Percentiles rank a stretch among this genome's conserved stretches.
These are phyloP conservation scores for Drosophila busckii DNA, from an alignment of 1,140 invertebrate species.

Conservation along the genomic window DNA sequence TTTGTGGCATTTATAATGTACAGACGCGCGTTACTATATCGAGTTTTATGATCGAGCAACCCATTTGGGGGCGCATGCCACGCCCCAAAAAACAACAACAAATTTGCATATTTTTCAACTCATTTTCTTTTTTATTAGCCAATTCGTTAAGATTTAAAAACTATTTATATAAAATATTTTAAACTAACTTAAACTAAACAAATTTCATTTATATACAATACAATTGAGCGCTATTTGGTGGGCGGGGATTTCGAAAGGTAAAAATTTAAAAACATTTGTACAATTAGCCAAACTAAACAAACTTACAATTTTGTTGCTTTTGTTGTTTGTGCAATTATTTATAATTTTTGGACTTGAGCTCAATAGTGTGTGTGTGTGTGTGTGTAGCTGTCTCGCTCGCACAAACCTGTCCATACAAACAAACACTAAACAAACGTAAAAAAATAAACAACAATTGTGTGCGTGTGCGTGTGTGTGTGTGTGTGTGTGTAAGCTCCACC, in stretches of 20 bases:
- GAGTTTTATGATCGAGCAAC: slow-evolving; percentile 64
- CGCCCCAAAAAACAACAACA: too few relatives aligned
- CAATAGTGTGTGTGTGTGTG: slow-evolving; percentile 28
- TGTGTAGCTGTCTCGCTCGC: slow-evolving; percentile 46
- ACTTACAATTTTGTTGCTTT: slow-evolving; percentile 29
- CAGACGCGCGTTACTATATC: slow-evolving; percentile 66
- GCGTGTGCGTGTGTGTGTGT: slow-evolving; percentile 9
- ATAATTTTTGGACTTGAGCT: slow-evolving; percentile 73
- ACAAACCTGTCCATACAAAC: slow-evolving; percentile 42
- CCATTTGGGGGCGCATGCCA: too few relatives aligned
- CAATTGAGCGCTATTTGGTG: slow-evolving; percentile 19
- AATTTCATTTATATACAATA: slow-evolving; percentile 35
- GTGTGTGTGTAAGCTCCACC: slow-evolving; percentile 41
- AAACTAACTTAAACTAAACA: slow-evolving; percentile 22
- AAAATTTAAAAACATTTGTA: slow-evolving; percentile 34
- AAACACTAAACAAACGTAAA: slow-evolving; percentile 15
- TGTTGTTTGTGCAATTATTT: slow-evolving; percentile 47
- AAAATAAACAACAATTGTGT: slow-evolving; percentile 42
- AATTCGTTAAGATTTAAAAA: slow-evolving; percentile 34
- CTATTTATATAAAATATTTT: slow-evolving; percentile 39
- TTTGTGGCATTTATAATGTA: slow-evolving; percentile 77
- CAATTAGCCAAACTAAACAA: slow-evolving; percentile 40
- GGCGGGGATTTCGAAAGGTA: slow-evolving; percentile 12
- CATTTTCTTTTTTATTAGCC: too few relatives aligned
- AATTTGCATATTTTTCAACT: too few relatives aligned